Conservation (phyloP, 2,888 invertebrate species). For the Temnothorax unifasciatus region DNA sequence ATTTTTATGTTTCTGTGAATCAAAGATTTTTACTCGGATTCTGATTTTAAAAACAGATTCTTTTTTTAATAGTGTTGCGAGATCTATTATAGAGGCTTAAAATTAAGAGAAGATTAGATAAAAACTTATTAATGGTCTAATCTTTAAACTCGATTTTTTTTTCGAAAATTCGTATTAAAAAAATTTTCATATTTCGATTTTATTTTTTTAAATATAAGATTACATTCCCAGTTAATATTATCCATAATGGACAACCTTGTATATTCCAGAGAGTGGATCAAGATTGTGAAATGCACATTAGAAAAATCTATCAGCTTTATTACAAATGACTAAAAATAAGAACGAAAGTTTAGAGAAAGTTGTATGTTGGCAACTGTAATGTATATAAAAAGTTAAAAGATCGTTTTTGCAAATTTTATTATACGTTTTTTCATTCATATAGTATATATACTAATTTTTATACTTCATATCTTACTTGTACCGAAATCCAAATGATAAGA, state of each 20-base stretch:
- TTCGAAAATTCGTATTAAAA: neutral
- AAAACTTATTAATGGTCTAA: neutral
- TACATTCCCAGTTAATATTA: neutral
- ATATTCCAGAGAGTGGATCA: neutral
- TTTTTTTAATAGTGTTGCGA: neutral
- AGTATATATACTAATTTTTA: slow-evolving; percentile 61
- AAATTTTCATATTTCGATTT: neutral
- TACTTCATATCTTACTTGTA: slow-evolving; percentile 61
- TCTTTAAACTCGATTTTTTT: neutral
- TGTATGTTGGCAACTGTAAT: slow-evolving; percentile 70
- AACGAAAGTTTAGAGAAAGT: slow-evolving; percentile 48
- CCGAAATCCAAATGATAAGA: neutral
- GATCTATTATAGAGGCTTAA: neutral
- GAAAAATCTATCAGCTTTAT: slow-evolving; percentile 7
- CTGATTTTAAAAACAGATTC: neutral
- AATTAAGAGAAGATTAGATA: neutral
- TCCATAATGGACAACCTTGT: neutral
- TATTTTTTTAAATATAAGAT: neutral
- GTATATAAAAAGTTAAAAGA: slow-evolving; percentile 73
- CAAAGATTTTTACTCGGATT: neutral
- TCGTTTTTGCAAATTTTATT: slow-evolving; percentile 69
- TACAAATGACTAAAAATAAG: neutral
- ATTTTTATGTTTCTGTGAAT: neutral
- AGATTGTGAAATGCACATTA: neutral
- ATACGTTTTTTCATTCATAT: slow-evolving; percentile 37